Percentiles rank a stretch among this genome's conserved stretches.
Evolutionary conservation across 2,797 vertebrate species (phyloP).

Genomic region (Columba guinea): DNA sequence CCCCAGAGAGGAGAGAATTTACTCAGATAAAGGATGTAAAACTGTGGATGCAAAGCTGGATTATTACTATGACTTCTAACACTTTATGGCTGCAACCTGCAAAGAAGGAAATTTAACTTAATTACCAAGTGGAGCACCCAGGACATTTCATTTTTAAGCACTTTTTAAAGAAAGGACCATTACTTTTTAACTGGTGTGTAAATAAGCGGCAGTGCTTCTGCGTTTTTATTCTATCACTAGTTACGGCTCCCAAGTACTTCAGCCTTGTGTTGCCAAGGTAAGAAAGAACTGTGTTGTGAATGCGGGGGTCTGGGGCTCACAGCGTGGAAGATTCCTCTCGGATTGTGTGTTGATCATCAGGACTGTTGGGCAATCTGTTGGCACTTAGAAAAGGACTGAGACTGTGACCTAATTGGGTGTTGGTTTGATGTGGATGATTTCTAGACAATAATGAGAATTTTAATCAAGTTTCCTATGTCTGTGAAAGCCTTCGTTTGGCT

Average conservation of each 20-base stretch:
- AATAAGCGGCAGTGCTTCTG: neutral
- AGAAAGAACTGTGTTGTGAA: neutral
- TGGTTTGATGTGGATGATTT: neutral
- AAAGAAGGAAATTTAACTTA: constrained; percentile 36
- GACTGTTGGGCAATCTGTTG: neutral
- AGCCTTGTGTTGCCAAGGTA: neutral
- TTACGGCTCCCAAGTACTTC: neutral
- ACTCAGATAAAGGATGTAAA: constrained; percentile 94
- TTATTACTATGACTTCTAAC: constrained; percentile 81
- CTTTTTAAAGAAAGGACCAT: neutral
- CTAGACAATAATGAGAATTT: neutral
- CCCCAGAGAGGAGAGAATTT: constrained; percentile 88
- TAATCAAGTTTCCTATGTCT: neutral
- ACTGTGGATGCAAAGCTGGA: constrained; percentile 89
- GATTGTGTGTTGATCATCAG: neutral
- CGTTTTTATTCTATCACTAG: neutral
- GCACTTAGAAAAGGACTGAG: neutral
- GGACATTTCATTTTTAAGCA: constrained; percentile 7
- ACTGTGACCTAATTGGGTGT: neutral
- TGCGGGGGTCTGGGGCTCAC: neutral
- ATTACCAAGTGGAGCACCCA: neutral
- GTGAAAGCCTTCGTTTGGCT: neutral
- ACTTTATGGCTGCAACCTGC: neutral
- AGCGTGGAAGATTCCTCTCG: neutral
- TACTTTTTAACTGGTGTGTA: neutral